Evolutionary conservation across 1,140 invertebrate species (phyloP).

Genomic region (Drosophila pseudoananassae): DNA sequence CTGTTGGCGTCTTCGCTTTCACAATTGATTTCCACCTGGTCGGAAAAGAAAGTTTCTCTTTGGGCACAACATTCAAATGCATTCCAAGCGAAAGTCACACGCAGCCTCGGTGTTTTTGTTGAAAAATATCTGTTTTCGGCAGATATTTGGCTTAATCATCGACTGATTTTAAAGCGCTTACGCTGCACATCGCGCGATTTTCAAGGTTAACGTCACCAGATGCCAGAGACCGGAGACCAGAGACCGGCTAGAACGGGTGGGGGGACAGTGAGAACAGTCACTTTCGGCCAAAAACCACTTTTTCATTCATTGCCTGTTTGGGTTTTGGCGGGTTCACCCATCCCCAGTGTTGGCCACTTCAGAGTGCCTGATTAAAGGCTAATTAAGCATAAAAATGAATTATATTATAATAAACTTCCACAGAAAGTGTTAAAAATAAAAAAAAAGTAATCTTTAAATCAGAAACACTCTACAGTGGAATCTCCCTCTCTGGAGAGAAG

Average conservation of each 20-base stretch:
- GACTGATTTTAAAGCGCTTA: constrained; percentile 42
- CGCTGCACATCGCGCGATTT: constrained; percentile 36
- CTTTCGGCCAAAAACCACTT: constrained; percentile 45
- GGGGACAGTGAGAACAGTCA: constrained; percentile 42
- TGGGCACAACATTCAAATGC: constrained; percentile 35
- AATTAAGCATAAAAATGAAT: no score
- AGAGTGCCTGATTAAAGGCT: no score
- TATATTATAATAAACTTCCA: background rate
- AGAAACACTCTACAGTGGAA: no score
- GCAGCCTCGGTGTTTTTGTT: constrained; percentile 13
- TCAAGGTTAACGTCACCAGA: constrained; percentile 30
- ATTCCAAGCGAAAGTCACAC: constrained; percentile 43
- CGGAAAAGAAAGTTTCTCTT: constrained; percentile 44
- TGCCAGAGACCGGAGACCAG: constrained; percentile 4
- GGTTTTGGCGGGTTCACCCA: background rate
- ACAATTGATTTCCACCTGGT: constrained; percentile 48
- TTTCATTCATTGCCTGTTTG: constrained; percentile 70
- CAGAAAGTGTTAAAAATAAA: background rate
- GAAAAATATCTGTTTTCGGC: constrained; percentile 3
- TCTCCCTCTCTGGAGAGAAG: constrained; percentile 1
- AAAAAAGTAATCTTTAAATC: no score
- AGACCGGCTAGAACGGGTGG: constrained; percentile 39
- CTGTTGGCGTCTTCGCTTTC: constrained; percentile 16
- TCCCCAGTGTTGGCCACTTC: no score
- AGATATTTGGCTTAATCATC: constrained; percentile 33